These are phyloP conservation scores for Agrotis ipsilon DNA, from an alignment of 2,888 invertebrate genomes.

Conservation along the genomic window DNA sequence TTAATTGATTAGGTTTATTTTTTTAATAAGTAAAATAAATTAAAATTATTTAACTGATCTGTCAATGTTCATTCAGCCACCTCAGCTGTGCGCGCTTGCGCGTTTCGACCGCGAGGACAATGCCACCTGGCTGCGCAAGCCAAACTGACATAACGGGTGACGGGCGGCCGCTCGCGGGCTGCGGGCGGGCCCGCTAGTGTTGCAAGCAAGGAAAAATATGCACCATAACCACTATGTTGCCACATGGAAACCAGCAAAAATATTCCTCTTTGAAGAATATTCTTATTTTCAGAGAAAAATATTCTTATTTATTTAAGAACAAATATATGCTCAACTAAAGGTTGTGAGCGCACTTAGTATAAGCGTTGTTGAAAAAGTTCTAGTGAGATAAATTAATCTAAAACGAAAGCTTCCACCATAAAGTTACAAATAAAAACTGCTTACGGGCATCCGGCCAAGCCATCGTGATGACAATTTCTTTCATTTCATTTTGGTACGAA, in stretches of 20 bases:
- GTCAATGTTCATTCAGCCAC: constrained; percentile 81
- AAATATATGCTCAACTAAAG: neutral
- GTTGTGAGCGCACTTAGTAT: neutral
- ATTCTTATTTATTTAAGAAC: neutral
- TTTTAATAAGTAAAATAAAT: constrained; percentile 73
- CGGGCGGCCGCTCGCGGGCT: constrained; percentile 64
- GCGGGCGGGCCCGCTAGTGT: constrained; percentile 65
- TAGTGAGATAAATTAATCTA: constrained; percentile 13
- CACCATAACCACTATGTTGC: constrained; percentile 37
- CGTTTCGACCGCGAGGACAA: constrained; percentile 61
- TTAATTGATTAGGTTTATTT: constrained; percentile 68
- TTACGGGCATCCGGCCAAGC: constrained; percentile 69
- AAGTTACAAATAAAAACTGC: constrained; percentile 65
- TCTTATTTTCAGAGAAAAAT: constrained; percentile 1
- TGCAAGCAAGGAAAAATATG: constrained; percentile 51
- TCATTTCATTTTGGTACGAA: constrained; percentile 77
- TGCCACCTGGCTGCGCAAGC: constrained; percentile 85
- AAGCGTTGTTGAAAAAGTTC: neutral
- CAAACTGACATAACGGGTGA: constrained; percentile 73
- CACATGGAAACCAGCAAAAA: constrained; percentile 10
- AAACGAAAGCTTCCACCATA: constrained; percentile 64
- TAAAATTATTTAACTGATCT: constrained; percentile 74
- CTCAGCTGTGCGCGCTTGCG: constrained; percentile 78
- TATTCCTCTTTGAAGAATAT: too few relatives aligned
- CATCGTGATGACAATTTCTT: constrained; percentile 86